These are phyloP conservation scores for Hydropsyche tenuis DNA, from an alignment of 1,140 invertebrate genomes.

Conservation along the genomic window DNA sequence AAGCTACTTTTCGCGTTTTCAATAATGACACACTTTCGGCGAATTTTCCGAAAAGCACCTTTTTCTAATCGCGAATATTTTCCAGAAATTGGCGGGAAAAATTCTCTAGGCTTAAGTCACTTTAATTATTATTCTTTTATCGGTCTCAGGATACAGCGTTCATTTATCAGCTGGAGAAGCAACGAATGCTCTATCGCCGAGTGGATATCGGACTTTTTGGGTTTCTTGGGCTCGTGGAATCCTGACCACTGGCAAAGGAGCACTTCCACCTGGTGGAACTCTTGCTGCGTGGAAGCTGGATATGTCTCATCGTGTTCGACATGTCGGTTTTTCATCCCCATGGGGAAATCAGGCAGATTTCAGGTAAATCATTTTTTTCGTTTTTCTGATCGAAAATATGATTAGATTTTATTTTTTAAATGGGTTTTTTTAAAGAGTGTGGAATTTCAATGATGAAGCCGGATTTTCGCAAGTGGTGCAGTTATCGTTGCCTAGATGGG, in stretches of 20 bases:
- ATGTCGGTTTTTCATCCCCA: constrained; percentile 67
- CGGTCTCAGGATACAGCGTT: constrained; percentile 63
- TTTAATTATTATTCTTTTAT: background rate
- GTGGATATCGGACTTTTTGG: constrained; percentile 61
- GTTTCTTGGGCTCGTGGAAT: constrained; percentile 66
- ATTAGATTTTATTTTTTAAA: background rate
- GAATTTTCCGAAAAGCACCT: background rate
- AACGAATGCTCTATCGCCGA: constrained; percentile 35
- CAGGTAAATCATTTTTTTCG: constrained; percentile 57
- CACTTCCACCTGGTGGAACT: constrained; percentile 59
- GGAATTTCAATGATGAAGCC: constrained; percentile 73
- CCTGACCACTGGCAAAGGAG: constrained; percentile 64
- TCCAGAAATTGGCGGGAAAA: too few relatives aligned
- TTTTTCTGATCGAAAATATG: background rate
- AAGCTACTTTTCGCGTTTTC: constrained; percentile 31
- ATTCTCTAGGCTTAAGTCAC: too few relatives aligned
- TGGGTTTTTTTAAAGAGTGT: constrained; percentile 60
- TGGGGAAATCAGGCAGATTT: constrained; percentile 70
- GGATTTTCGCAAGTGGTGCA: constrained; percentile 72
- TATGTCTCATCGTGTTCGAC: constrained; percentile 64
- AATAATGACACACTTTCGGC: constrained; percentile 21
- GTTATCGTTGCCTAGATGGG: constrained; percentile 66
- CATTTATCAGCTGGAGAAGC: constrained; percentile 62
- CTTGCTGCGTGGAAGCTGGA: constrained; percentile 66
- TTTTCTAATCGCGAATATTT: background rate